Percentiles rank a stretch among this genome's conserved stretches.
Evolutionary conservation across 1,140 invertebrate species (phyloP).

Genomic region (Pissodes strobi): DNA sequence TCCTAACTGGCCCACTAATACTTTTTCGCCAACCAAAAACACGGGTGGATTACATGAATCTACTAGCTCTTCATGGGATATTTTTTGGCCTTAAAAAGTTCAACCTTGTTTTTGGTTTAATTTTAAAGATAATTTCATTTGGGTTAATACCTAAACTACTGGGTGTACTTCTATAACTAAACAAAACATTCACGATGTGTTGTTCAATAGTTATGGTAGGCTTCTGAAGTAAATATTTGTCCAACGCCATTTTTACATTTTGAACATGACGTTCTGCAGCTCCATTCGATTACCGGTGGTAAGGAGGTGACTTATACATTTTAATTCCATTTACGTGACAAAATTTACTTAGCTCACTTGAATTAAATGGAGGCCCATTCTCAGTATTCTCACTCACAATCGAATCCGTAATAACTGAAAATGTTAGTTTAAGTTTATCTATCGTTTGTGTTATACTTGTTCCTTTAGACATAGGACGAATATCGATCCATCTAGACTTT

Average conservation of each 20-base stretch:
- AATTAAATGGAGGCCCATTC: slow-evolving; percentile 36
- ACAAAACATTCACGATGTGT: slow-evolving; percentile 12
- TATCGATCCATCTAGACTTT: slow-evolving; percentile 44
- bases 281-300: slow-evolving; percentile 29
- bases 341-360: not conserved
- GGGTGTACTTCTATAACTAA: slow-evolving; percentile 5
- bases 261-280: slow-evolving; percentile 12
- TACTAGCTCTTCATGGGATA: not conserved
- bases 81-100: not conserved
- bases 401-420: slow-evolving; percentile 27
- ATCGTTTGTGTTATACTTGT: slow-evolving; percentile 25
- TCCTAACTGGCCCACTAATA: not conserved
- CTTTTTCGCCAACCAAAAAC: slow-evolving; percentile 1
- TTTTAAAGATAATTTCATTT: not conserved
- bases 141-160: not conserved
- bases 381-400: slow-evolving; percentile 33
- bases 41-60: not conserved
- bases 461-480: slow-evolving; percentile 22
- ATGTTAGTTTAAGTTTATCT: slow-evolving; percentile 33
- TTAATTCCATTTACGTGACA: slow-evolving; percentile 20
- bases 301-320: too few relatives aligned
- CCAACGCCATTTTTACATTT: slow-evolving; percentile 16
- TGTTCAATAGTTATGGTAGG: slow-evolving; percentile 3
- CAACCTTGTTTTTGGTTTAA: too few relatives aligned
- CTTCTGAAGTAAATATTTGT: slow-evolving; percentile 12